These are phyloP conservation scores for Delia radicum DNA, from an alignment of 1,140 invertebrate genomes.

Conservation along the genomic window DNA sequence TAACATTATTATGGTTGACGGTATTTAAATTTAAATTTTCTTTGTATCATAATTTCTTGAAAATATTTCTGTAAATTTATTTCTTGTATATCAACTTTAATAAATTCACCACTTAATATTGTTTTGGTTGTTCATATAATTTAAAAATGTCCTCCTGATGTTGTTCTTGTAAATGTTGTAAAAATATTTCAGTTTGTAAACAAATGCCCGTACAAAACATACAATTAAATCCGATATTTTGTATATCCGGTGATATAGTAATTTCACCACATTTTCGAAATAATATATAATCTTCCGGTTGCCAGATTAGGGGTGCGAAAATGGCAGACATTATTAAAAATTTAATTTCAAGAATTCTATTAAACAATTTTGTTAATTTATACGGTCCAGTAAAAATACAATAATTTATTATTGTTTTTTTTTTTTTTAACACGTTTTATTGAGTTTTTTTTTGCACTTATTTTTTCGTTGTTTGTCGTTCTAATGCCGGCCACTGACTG, in stretches of 20 bases:
- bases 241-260: slow-evolving; percentile 46
- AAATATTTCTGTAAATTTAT: neutral
- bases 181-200: slow-evolving; percentile 46
- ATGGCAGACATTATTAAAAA: neutral
- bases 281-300: slow-evolving; percentile 22
- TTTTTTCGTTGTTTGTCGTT: neutral
- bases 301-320: slow-evolving; percentile 7
- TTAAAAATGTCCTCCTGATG: slow-evolving; percentile 42
- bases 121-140: slow-evolving; percentile 36
- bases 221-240: slow-evolving; percentile 51
- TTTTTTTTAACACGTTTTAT: no score
- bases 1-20: neutral
- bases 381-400: no score
- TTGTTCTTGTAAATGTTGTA: slow-evolving; percentile 44
- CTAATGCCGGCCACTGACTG: neutral
- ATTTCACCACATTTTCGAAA: slow-evolving; percentile 52
- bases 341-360: neutral
- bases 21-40: neutral
- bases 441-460: neutral
- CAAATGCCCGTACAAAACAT: slow-evolving; percentile 49
- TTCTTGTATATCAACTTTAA: neutral
- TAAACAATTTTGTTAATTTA: no score
- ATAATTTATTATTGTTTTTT: no score
- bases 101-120: slow-evolving; percentile 15
- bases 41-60: neutral